These are phyloP conservation scores for Agrenia bidenticulata DNA, from an alignment of 2,888 invertebrate genomes.

Conservation along the genomic window DNA sequence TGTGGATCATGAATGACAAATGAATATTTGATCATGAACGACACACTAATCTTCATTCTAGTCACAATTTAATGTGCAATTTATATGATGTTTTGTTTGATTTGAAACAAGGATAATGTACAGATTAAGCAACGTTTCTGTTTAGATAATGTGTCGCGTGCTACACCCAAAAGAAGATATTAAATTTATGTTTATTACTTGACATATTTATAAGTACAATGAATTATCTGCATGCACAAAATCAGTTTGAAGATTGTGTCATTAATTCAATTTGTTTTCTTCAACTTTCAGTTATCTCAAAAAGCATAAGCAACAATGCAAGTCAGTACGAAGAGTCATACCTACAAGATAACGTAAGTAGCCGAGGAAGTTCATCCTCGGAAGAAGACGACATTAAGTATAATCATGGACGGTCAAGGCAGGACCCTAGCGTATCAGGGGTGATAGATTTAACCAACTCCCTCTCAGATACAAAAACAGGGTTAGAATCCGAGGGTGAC, in stretches of 20 bases:
- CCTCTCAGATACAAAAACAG: slow-evolving; percentile 26
- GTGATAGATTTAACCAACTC: slow-evolving; percentile 37
- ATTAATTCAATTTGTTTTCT: slow-evolving; percentile 6
- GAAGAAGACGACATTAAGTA: slow-evolving; percentile 36
- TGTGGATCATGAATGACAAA: slow-evolving; percentile 1
- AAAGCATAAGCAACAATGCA: slow-evolving; percentile 48
- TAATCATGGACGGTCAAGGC: slow-evolving; percentile 32
- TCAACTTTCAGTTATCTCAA: slow-evolving; percentile 46
- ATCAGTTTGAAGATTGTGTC: background rate
- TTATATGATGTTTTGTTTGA: background rate
- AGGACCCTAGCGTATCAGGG: slow-evolving; percentile 23
- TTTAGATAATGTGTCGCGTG: no score
- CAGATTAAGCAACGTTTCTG: no score
- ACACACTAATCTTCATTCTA: background rate
- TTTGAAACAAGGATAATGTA: no score
- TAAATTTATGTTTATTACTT: no score
- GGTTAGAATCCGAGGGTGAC: slow-evolving; percentile 19
- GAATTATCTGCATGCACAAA: no score
- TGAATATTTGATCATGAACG: slow-evolving; percentile 9
- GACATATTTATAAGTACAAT: no score
- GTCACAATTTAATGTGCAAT: background rate
- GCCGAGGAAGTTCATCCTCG: slow-evolving; percentile 19
- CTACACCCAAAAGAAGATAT: no score
- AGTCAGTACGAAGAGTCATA: slow-evolving; percentile 50
- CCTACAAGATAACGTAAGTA: slow-evolving; percentile 30